Percentiles rank a stretch among this genome's conserved stretches.
Evolutionary conservation across 2,113 vertebrate genomes (phyloP).

Genomic region (Microcebus ravelobensis): DNA sequence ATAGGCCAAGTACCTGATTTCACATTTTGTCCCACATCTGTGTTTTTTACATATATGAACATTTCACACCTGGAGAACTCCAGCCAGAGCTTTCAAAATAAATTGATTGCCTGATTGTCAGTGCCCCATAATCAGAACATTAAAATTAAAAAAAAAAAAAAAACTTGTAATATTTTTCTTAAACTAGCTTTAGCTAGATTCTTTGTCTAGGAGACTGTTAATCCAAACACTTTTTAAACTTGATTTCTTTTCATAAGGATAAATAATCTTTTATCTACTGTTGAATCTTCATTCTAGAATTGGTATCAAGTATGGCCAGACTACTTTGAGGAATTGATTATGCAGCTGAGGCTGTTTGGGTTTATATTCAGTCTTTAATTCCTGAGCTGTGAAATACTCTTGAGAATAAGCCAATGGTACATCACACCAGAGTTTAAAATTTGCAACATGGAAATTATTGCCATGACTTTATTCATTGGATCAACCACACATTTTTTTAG

Average conservation of each 20-base stretch:
- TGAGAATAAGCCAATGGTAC: neutral
- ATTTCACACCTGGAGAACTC: neutral
- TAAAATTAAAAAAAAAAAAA: slow-evolving; percentile 8
- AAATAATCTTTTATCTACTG: neutral
- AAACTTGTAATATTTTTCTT: neutral
- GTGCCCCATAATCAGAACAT: neutral
- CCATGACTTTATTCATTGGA: neutral
- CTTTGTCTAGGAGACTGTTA: neutral
- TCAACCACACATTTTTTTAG: neutral
- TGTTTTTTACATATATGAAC: neutral
- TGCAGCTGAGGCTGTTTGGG: neutral
- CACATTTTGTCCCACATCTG: neutral
- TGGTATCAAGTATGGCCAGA: neutral
- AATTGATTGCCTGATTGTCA: neutral
- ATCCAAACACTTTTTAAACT: neutral
- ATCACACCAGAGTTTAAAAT: neutral
- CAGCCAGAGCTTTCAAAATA: slow-evolving; percentile 8
- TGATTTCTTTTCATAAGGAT: slow-evolving; percentile 21
- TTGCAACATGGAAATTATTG: neutral
- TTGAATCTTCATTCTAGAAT: slow-evolving; percentile 37
- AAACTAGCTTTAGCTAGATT: neutral
- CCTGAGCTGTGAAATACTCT: neutral
- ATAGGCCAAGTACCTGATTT: neutral
- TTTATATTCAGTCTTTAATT: slow-evolving; percentile 10
- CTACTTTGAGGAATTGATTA: neutral